These are phyloP conservation scores for Lycia hirtaria DNA, from an alignment of 2,888 invertebrate species.

Conservation along the genomic window DNA sequence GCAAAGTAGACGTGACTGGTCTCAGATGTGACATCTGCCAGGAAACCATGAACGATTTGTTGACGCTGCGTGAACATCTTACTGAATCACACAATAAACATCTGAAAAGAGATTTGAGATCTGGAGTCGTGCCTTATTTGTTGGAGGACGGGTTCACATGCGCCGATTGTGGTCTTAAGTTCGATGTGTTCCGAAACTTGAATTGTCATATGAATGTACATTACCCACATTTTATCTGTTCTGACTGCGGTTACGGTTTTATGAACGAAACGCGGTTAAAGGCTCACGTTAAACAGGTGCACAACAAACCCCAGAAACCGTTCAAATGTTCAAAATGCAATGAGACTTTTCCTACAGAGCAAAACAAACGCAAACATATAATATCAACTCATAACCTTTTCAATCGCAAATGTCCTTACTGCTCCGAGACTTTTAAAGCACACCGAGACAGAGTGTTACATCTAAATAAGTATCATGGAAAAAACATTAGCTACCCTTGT, in stretches of 20 bases:
- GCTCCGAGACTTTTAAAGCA: background rate
- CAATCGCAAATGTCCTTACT: constrained; percentile 40
- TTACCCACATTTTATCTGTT: constrained; percentile 60
- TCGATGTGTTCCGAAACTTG: constrained; percentile 26
- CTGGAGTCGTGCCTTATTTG: constrained; percentile 30
- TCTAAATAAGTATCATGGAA: constrained; percentile 2
- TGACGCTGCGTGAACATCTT: constrained; percentile 25
- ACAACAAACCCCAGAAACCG: background rate
- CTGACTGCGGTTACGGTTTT: constrained; percentile 43
- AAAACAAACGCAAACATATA: constrained; percentile 5
- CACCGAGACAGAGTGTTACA: background rate
- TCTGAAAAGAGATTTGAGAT: constrained; percentile 3
- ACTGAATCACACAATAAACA: constrained; percentile 25
- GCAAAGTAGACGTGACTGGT: constrained; percentile 31
- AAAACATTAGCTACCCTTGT: constrained; percentile 2
- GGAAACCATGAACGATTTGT: constrained; percentile 7
- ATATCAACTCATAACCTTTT: background rate
- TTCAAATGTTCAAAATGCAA: constrained; percentile 7
- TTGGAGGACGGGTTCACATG: constrained; percentile 24
- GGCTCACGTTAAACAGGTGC: background rate
- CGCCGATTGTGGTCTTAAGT: constrained; percentile 4
- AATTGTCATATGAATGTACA: constrained; percentile 61
- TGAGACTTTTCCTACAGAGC: background rate
- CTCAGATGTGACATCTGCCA: constrained; percentile 31
- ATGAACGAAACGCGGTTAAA: constrained; percentile 5